Conservation (phyloP, 2,113 vertebrate species). For the Piaya cayana region DNA sequence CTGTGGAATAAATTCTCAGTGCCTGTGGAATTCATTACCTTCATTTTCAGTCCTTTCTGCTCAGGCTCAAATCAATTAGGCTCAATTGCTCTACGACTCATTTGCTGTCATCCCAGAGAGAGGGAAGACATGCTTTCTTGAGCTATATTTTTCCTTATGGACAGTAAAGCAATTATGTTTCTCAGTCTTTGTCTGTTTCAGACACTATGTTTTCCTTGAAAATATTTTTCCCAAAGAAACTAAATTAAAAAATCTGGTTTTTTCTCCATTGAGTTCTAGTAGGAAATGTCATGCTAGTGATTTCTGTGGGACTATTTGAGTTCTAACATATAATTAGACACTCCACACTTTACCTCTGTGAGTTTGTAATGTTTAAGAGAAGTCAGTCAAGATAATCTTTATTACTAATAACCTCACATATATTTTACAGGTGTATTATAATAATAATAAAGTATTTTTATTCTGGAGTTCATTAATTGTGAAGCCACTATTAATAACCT, state of each 20-base stretch:
- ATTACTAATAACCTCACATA: neutral
- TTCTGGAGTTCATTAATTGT: neutral
- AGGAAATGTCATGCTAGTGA: neutral
- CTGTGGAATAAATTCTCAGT: no score
- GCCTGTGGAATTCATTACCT: neutral
- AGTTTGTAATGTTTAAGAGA: neutral
- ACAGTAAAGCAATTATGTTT: neutral
- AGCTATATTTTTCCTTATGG: neutral
- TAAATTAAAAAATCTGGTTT: neutral
- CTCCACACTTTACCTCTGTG: neutral
- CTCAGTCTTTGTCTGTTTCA: neutral
- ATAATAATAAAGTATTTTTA: neutral
- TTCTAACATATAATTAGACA: neutral
- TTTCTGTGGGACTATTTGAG: neutral
- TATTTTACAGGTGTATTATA: neutral
- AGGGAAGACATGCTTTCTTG: neutral
- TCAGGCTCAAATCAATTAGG: constrained; percentile 11
- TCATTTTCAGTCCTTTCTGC: constrained; percentile 6
- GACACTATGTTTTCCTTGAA: neutral
- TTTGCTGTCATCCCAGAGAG: neutral
- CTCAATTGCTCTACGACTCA: neutral
- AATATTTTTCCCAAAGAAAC: neutral
- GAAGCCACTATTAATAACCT: neutral
- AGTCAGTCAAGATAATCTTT: neutral
- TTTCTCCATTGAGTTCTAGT: neutral